phyloP scores from a whole-genome alignment of 2,888 invertebrate genomes.

The Drosophila bunnanda region DNA sequence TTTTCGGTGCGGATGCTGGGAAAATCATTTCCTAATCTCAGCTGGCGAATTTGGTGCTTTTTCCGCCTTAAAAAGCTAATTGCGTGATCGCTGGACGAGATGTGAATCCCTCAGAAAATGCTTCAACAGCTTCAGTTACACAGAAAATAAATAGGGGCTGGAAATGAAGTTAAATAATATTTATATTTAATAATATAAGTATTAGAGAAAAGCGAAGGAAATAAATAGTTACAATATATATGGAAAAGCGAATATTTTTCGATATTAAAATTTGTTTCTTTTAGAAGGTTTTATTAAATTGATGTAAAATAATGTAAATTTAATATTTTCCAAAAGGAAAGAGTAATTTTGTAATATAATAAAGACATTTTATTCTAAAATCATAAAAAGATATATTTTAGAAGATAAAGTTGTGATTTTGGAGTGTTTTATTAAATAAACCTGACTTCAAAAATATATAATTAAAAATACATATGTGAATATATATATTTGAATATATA shows the following conservation, averaged over 20 bases:
- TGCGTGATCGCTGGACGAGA: neutral
- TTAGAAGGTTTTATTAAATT: neutral
- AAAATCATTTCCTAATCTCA: conserved; percentile 21
- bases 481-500: too few relatives aligned
- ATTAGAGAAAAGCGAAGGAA: too few relatives aligned
- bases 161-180: neutral
- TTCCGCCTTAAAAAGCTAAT: conserved; percentile 26
- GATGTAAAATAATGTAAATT: neutral
- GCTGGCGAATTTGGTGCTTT: conserved; percentile 47
- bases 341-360: too few relatives aligned
- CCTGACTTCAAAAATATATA: too few relatives aligned
- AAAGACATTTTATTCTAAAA: too few relatives aligned
- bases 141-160: neutral
- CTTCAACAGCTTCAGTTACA: conserved; percentile 1
- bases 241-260: neutral
- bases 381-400: neutral
- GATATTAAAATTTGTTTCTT: neutral
- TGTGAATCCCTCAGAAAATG: conserved; percentile 26
- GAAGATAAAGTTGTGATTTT: neutral
- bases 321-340: too few relatives aligned
- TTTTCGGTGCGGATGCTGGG: conserved; percentile 25
- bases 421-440: neutral
- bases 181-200: neutral
- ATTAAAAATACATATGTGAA: too few relatives aligned
- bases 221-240: neutral